phyloP scores from a whole-genome alignment of 1,140 invertebrate species.

The Trinorchestia longiramus region DNA sequence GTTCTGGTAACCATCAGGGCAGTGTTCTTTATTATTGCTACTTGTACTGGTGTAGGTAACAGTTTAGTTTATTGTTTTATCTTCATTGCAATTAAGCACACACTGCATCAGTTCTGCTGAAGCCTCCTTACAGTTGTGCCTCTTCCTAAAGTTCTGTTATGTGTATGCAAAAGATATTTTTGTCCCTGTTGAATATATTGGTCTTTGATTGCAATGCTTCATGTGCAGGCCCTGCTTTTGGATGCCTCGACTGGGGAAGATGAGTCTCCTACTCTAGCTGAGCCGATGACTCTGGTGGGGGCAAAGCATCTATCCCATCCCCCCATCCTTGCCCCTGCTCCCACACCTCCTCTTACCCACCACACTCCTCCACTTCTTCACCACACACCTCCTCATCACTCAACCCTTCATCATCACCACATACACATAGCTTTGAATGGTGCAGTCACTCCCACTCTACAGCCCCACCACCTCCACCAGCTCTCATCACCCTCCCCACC shows the following conservation, averaged over 20 bases:
- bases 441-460: background rate
- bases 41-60: too few species aligned
- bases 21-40: too few species aligned
- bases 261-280: conserved; percentile 65
- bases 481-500: conserved; percentile 60
- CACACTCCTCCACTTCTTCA: conserved; percentile 63
- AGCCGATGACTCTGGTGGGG: conserved; percentile 66
- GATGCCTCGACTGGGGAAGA: conserved; percentile 59
- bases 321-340: conserved; percentile 58
- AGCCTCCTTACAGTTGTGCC: too few species aligned
- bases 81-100: too few species aligned
- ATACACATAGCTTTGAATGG: conserved; percentile 27
- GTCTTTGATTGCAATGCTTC: background rate
- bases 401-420: conserved; percentile 56
- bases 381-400: conserved; percentile 59
- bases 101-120: too few species aligned
- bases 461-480: conserved; percentile 50
- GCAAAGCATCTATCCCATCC: conserved; percentile 64
- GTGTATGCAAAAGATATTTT: background rate
- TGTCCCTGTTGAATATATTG: background rate
- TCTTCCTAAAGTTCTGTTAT: background rate
- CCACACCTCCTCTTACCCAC: conserved; percentile 62
- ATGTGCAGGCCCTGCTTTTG: conserved; percentile 17
- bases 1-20: too few species aligned
- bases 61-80: too few species aligned